phyloP scores from a whole-genome alignment of 2,888 invertebrate species.

The Chydorus sphaericus region DNA sequence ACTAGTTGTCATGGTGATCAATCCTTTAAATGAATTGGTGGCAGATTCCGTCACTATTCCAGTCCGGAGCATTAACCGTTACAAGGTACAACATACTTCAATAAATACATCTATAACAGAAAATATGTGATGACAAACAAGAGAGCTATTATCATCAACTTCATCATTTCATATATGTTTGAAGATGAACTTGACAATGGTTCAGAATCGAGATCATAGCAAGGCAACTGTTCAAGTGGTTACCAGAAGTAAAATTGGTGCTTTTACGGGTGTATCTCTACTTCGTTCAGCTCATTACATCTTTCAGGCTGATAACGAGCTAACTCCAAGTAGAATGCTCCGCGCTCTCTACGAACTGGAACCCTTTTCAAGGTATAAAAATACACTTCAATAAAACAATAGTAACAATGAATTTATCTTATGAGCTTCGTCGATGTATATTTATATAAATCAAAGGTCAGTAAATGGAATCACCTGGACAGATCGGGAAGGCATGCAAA shows the following conservation, averaged over 20 bases:
- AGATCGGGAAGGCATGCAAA: constrained; percentile 24
- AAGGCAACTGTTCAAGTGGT: constrained; percentile 36
- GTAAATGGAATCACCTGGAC: constrained; percentile 25
- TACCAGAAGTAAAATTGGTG: constrained; percentile 34
- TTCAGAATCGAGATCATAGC: constrained; percentile 39
- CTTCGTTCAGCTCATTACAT: constrained; percentile 22
- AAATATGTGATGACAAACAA: not conserved
- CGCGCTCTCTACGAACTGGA: constrained; percentile 26
- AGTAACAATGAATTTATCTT: not conserved
- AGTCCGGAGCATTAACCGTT: constrained; percentile 35
- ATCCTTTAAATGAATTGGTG: constrained; percentile 33
- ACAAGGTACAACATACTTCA: constrained; percentile 27
- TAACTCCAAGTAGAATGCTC: constrained; percentile 27
- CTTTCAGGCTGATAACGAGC: constrained; percentile 29
- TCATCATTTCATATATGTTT: not conserved
- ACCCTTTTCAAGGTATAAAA: constrained; percentile 24
- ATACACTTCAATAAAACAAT: not conserved
- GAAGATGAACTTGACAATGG: constrained; percentile 34
- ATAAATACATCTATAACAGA: not conserved
- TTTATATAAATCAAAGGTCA: too few species aligned
- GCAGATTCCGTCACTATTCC: constrained; percentile 37
- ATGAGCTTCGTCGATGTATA: constrained; percentile 14
- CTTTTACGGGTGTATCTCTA: constrained; percentile 36
- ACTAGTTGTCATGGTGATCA: constrained; percentile 35
- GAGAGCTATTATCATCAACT: not conserved